Evolutionary conservation across 2,888 invertebrate genomes (phyloP).

Genomic region (Yponomeuta evonymella): DNA sequence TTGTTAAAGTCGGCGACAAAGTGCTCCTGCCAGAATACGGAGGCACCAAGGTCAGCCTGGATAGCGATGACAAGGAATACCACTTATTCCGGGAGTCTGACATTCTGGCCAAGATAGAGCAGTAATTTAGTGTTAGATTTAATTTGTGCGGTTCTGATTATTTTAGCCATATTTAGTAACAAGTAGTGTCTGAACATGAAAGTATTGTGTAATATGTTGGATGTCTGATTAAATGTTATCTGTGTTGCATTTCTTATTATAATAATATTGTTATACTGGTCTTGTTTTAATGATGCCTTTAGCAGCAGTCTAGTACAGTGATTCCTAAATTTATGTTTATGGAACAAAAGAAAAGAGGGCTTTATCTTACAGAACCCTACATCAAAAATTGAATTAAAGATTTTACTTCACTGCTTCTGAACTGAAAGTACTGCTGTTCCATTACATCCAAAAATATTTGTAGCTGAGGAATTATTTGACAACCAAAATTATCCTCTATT

Average conservation of each 20-base stretch:
- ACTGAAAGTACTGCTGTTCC: too few species aligned
- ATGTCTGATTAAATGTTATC: conserved; percentile 52
- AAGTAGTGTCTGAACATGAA: conserved; percentile 62
- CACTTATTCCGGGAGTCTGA: conserved; percentile 97
- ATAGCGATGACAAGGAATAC: conserved; percentile 93
- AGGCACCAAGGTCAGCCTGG: conserved; percentile 95
- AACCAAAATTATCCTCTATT: too few species aligned
- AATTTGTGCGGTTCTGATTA: conserved; percentile 50
- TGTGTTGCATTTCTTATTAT: conserved; percentile 71
- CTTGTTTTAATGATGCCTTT: conserved; percentile 26
- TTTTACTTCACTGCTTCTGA: too few species aligned
- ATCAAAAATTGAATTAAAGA: too few species aligned
- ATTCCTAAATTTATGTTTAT: too few species aligned
- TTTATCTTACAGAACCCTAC: too few species aligned
- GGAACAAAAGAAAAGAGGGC: too few species aligned
- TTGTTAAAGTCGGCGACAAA: conserved; percentile 93
- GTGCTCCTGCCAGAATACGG: conserved; percentile 99
- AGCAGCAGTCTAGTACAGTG: too few species aligned
- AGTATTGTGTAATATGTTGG: conserved; percentile 70
- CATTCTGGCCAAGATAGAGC: conserved; percentile 93
- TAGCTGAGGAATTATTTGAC: too few species aligned
- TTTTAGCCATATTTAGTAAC: conserved; percentile 49
- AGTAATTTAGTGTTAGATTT: conserved; percentile 56
- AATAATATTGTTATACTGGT: conserved; percentile 56
- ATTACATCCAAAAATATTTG: too few species aligned